A percentile compares a stretch with the other conserved stretches of the same genome.
phyloP scores from a whole-genome alignment of 2,113 vertebrate species.

The Oncorhynchus mykiss region DNA sequence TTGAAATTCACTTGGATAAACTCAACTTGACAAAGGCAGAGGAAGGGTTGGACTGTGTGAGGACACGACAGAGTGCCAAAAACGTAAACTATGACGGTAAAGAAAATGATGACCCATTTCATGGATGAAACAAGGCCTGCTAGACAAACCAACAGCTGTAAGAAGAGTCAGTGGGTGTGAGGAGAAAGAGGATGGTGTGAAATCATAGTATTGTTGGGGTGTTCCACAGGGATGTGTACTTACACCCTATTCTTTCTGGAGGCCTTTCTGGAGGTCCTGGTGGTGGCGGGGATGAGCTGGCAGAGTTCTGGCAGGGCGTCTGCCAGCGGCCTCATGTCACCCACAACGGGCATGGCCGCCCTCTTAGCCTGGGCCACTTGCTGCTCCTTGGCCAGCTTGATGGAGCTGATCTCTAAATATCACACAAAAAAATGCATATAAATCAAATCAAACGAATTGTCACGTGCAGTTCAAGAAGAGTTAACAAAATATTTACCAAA shows the following conservation, averaged over 20 bases:
- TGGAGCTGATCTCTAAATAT: conserved; percentile 81
- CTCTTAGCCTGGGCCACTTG: conserved; percentile 73
- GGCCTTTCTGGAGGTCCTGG: conserved; percentile 26
- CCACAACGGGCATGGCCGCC: conserved; percentile 81
- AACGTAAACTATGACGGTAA: no score
- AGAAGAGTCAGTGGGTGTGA: no score
- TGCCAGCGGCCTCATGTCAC: conserved; percentile 84
- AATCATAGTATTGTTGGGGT: background rate
- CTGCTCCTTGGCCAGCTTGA: conserved; percentile 79
- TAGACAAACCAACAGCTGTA: no score
- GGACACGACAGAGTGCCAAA: no score
- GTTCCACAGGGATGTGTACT: conserved; percentile 19
- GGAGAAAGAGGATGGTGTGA: no score
- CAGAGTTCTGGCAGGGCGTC: conserved; percentile 87
- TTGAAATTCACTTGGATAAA: background rate
- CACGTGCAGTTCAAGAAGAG: no score
- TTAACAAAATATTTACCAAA: no score
- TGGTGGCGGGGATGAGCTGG: conserved; percentile 60
- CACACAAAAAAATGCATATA: background rate
- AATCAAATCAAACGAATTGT: no score
- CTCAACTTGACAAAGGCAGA: background rate
- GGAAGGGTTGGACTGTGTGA: no score
- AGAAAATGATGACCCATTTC: no score
- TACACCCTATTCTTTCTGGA: conserved; percentile 54
- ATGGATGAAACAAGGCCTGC: no score